phyloP scores from a whole-genome alignment of 2,113 vertebrate genomes.

The Mastomys coucha region DNA sequence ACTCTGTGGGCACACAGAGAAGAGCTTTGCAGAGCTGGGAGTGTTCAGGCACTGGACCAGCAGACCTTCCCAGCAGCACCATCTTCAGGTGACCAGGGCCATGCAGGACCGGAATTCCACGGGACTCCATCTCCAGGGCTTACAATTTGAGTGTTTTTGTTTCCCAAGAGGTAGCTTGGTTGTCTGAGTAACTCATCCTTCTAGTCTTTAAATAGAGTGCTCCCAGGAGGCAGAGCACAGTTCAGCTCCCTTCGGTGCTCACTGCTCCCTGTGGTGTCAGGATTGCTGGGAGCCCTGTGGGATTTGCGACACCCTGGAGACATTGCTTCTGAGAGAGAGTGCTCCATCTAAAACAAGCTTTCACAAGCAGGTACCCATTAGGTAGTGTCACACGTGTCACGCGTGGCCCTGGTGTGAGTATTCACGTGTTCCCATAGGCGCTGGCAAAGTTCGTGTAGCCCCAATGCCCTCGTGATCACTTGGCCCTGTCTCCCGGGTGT shows the following conservation, averaged over 20 bases:
- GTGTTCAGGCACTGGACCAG: no score
- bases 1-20: accelerated
- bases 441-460: accelerated
- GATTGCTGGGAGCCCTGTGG: neutral
- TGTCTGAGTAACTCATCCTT: neutral
- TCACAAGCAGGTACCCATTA: neutral
- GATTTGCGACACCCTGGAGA: neutral
- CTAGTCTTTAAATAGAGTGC: neutral
- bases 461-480: neutral
- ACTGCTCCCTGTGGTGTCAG: neutral
- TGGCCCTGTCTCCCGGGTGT: accelerated
- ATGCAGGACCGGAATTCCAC: accelerated
- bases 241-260: neutral
- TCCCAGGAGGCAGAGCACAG: accelerated
- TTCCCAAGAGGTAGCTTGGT: neutral
- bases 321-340: neutral
- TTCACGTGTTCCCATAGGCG: neutral
- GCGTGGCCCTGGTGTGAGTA: neutral
- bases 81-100: no score
- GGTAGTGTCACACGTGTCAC: neutral
- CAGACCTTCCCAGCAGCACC: neutral
- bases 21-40: neutral
- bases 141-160: neutral
- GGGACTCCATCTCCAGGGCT: neutral
- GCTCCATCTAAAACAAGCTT: neutral